Conservation (phyloP, 2,113 vertebrate species). For the Pachypanchax playfairii region DNA sequence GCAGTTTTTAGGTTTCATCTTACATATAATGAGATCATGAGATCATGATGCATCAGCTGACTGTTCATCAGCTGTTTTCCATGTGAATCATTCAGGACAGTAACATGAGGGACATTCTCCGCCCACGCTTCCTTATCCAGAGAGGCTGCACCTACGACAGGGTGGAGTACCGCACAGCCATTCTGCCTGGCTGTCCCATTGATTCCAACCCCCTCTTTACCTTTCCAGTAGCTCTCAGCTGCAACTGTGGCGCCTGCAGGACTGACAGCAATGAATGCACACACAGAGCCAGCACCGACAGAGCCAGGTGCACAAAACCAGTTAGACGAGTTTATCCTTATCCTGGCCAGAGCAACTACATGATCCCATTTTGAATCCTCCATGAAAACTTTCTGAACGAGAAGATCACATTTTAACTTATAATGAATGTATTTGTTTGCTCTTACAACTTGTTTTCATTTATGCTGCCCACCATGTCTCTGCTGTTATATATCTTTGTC, state of each 20-base stretch:
- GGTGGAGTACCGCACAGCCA: slow-evolving; percentile 83
- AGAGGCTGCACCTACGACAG: slow-evolving; percentile 88
- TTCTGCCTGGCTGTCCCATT: slow-evolving; percentile 87
- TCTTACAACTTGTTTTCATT: slow-evolving; percentile 4
- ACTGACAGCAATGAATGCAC: slow-evolving; percentile 89
- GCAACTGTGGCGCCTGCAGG: slow-evolving; percentile 89
- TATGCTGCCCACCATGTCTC: neutral
- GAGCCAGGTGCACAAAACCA: slow-evolving; percentile 86
- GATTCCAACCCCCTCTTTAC: slow-evolving; percentile 83
- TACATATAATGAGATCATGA: neutral
- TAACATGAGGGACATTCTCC: slow-evolving; percentile 85
- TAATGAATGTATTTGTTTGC: neutral
- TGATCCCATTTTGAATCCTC: slow-evolving; percentile 57
- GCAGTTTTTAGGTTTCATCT: no score
- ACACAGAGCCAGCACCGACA: slow-evolving; percentile 72
- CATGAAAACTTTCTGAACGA: neutral
- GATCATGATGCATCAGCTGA: neutral
- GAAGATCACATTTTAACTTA: neutral
- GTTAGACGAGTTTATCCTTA: slow-evolving; percentile 60
- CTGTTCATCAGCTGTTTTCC: neutral
- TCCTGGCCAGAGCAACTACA: slow-evolving; percentile 56
- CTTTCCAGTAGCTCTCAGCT: slow-evolving; percentile 90
- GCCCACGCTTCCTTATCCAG: slow-evolving; percentile 84
- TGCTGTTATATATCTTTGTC: slow-evolving; percentile 23
- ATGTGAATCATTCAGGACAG: slow-evolving; percentile 82